Percentiles rank a stretch among this genome's conserved stretches.
Evolutionary conservation across 2,797 vertebrate species (phyloP).

Genomic region (Argyrosomus regius): DNA sequence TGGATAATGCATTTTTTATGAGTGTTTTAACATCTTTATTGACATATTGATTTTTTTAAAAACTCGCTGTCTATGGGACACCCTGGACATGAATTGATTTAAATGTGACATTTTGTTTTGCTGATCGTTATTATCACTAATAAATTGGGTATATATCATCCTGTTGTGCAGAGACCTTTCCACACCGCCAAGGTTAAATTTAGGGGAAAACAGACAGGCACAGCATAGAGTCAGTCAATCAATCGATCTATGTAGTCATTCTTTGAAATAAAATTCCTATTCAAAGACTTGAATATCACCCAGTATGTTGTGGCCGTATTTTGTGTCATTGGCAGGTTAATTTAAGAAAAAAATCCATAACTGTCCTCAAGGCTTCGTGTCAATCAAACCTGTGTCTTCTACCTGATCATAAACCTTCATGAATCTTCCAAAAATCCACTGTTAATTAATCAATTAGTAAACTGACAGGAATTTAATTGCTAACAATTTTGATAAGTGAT

Average conservation of each 20-base stretch:
- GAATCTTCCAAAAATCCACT: no score
- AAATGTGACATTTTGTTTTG: conserved; percentile 24
- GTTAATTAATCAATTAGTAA: neutral
- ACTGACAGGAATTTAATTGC: neutral
- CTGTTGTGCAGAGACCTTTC: neutral
- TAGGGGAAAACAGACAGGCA: neutral
- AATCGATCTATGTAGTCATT: conserved; percentile 10
- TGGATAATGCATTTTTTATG: conserved; percentile 13
- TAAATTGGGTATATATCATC: neutral
- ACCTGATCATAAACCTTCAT: no score
- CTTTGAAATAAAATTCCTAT: conserved; percentile 6
- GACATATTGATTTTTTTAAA: neutral
- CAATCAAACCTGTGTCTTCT: conserved; percentile 4
- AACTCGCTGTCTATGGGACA: neutral
- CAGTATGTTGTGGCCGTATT: neutral
- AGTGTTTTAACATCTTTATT: conserved; percentile 5
- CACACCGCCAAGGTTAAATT: neutral
- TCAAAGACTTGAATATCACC: conserved; percentile 12
- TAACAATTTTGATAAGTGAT: neutral
- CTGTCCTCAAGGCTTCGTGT: neutral
- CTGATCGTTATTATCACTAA: conserved; percentile 7
- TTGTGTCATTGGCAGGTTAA: conserved; percentile 12
- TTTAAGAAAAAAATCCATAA: conserved; percentile 23
- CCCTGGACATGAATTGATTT: conserved; percentile 12
- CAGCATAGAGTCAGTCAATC: conserved; percentile 1